phyloP scores from a whole-genome alignment of 2,797 vertebrate species.

The Sciurus carolinensis region DNA sequence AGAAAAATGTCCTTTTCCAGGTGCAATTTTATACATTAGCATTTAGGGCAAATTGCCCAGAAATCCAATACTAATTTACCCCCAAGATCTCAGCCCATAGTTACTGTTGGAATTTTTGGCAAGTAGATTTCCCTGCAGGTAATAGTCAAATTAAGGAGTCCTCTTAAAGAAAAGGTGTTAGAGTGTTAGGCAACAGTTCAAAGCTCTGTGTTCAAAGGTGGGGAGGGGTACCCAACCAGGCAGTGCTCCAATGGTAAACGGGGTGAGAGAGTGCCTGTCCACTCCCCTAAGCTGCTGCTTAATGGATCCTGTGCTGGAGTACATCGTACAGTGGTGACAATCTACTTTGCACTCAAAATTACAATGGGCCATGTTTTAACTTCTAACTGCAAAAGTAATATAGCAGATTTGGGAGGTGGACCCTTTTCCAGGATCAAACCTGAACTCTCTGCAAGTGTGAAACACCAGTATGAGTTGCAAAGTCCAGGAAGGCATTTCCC shows the following conservation, averaged over 20 bases:
- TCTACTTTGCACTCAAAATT: conserved; percentile 25
- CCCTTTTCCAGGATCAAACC: not conserved
- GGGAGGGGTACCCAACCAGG: conserved; percentile 42
- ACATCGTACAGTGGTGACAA: not conserved
- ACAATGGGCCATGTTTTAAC: not conserved
- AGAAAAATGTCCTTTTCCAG: conserved; percentile 80
- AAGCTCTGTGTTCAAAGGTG: conserved; percentile 77
- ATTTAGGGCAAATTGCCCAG: conserved; percentile 86
- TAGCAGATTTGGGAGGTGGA: not conserved
- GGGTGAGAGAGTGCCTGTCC: not conserved
- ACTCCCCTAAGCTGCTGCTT: not conserved
- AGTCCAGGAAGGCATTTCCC: not conserved
- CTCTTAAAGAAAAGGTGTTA: conserved; percentile 81
- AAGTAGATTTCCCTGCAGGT: conserved; percentile 79
- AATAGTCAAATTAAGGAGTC: conserved; percentile 79
- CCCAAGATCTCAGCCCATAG: conserved; percentile 73
- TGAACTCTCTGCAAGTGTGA: not conserved
- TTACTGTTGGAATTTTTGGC: conserved; percentile 83
- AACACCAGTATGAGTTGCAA: not conserved
- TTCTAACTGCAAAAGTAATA: not conserved
- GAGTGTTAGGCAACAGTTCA: conserved; percentile 78
- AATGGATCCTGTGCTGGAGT: not conserved
- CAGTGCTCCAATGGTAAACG: not conserved
- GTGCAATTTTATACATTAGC: conserved; percentile 81
- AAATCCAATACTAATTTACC: conserved; percentile 79